Evolutionary conservation across 1,140 invertebrate genomes (phyloP).

Genomic region (Nebria ingens): DNA sequence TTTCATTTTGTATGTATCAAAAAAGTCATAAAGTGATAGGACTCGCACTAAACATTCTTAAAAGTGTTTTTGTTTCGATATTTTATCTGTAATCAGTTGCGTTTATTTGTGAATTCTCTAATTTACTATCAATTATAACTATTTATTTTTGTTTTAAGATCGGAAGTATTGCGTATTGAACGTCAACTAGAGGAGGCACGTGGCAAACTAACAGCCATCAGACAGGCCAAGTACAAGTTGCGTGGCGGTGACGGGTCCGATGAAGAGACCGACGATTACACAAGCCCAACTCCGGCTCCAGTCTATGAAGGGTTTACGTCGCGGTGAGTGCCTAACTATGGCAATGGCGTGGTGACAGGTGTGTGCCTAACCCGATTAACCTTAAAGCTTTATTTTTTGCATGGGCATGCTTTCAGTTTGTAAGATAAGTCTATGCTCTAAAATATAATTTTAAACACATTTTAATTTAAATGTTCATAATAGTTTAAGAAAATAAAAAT

Average conservation of each 20-base stretch:
- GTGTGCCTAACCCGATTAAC: slow-evolving; percentile 28
- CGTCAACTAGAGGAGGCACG: slow-evolving; percentile 87
- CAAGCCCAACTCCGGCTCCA: slow-evolving; percentile 19
- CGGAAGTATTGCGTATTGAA: slow-evolving; percentile 86
- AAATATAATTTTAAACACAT: no score
- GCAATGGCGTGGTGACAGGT: slow-evolving; percentile 19
- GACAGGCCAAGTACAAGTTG: slow-evolving; percentile 74
- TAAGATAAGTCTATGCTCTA: no score
- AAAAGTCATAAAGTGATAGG: no score
- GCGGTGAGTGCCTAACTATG: slow-evolving; percentile 26
- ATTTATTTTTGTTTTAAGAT: slow-evolving; percentile 35
- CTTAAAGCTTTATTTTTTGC: slow-evolving; percentile 17
- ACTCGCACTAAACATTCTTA: no score
- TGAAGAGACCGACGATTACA: slow-evolving; percentile 32
- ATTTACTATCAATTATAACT: slow-evolving; percentile 10
- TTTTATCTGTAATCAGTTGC: no score
- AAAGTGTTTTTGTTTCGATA: no score
- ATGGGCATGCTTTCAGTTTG: slow-evolving; percentile 15
- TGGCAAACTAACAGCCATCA: slow-evolving; percentile 72
- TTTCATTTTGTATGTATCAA: no score
- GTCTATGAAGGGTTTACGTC: slow-evolving; percentile 26
- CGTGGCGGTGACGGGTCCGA: slow-evolving; percentile 36
- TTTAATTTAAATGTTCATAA: no score
- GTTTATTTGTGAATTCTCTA: no score
- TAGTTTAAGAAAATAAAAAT: no score